Percentiles rank a stretch among this genome's conserved stretches.
Conservation (phyloP, 2,797 vertebrate genomes). For the Esox masquinongy region DNA sequence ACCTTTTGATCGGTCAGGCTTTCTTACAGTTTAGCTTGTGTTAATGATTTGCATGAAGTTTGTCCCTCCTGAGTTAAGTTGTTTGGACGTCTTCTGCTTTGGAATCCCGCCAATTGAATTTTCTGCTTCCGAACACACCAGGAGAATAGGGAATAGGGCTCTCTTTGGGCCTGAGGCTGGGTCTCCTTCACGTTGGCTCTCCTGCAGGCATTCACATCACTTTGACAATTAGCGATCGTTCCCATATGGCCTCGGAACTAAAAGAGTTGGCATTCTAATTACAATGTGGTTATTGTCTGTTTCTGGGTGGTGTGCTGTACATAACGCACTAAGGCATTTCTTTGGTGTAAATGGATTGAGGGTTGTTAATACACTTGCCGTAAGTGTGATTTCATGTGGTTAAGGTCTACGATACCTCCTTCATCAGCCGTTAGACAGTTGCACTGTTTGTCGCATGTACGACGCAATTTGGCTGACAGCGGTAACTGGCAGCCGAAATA, state of each 20-base stretch:
- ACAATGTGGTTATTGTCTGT: slow-evolving; percentile 69
- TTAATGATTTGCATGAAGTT: slow-evolving; percentile 65
- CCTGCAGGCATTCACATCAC: slow-evolving; percentile 54
- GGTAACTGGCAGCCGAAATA: slow-evolving; percentile 86
- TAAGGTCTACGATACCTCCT: slow-evolving; percentile 55
- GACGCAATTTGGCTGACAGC: slow-evolving; percentile 81
- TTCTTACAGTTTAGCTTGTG: slow-evolving; percentile 36
- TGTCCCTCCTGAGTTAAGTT: slow-evolving; percentile 62
- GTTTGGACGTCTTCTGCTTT: slow-evolving; percentile 62
- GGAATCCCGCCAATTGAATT: slow-evolving; percentile 67
- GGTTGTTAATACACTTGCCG: slow-evolving; percentile 52
- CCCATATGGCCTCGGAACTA: slow-evolving; percentile 68
- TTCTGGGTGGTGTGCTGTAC: slow-evolving; percentile 57
- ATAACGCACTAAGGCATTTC: slow-evolving; percentile 49
- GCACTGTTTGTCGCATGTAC: slow-evolving; percentile 62
- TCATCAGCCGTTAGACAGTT: slow-evolving; percentile 64
- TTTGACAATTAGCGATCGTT: slow-evolving; percentile 63
- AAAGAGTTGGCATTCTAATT: slow-evolving; percentile 69
- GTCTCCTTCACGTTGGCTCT: slow-evolving; percentile 48
- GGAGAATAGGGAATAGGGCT: slow-evolving; percentile 59
- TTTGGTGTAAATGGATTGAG: slow-evolving; percentile 62
- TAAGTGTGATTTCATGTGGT: slow-evolving; percentile 61
- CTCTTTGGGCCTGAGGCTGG: slow-evolving; percentile 57
- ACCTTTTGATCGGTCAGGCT: slow-evolving; percentile 12
- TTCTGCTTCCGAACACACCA: slow-evolving; percentile 62